Evolutionary conservation across 2,797 vertebrate genomes (phyloP).

Genomic region (Phrynocephalus vlangalii): DNA sequence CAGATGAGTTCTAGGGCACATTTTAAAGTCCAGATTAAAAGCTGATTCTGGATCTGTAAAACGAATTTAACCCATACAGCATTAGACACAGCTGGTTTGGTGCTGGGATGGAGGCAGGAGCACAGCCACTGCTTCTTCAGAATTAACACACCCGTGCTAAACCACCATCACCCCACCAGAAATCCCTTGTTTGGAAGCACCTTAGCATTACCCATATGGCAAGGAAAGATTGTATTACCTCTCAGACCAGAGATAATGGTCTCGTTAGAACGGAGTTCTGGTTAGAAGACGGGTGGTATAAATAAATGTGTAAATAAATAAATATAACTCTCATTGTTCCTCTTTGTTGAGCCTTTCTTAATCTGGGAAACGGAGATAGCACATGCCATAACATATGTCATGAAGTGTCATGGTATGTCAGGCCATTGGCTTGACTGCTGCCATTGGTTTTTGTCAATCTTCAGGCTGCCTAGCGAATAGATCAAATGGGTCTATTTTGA

Average conservation of each 20-base stretch:
- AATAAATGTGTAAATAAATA: no score
- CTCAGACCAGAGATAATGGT: neutral
- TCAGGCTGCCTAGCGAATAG: no score
- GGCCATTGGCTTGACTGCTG: no score
- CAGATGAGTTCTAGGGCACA: neutral
- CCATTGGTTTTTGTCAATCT: no score
- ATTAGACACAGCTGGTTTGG: neutral
- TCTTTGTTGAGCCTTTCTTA: neutral
- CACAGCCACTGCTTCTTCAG: neutral
- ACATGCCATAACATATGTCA: no score
- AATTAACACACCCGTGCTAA: neutral
- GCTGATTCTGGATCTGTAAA: neutral
- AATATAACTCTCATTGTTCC: neutral
- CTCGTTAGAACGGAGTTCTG: no score
- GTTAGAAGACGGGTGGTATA: no score
- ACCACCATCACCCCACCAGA: neutral
- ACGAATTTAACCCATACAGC: neutral
- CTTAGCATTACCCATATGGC: no score
- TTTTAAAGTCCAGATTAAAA: neutral
- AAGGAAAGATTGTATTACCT: neutral
- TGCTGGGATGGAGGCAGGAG: neutral
- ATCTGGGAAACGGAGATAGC: neutral
- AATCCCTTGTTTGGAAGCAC: neutral
- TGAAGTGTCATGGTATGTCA: no score
- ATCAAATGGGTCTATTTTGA: no score